Base-by-base conservation (phyloP, 2,888 invertebrate species). In the Ceramica pisi region DNA sequence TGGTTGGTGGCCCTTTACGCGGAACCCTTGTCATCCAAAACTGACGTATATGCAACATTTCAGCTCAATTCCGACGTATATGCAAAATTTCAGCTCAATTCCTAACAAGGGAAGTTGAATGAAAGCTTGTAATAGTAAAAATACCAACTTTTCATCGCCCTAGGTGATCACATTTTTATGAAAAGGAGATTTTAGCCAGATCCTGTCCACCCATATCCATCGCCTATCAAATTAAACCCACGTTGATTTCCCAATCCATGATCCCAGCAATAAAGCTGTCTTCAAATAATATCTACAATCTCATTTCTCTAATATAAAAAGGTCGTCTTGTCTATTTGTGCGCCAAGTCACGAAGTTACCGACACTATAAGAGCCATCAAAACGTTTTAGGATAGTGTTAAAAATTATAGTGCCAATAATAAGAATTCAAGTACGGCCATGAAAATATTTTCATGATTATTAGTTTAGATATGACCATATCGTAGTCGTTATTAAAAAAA, bases 401-500 rank as follows among this genome's bases (percentile, higher is more conserved):
- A 83, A 84, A 79, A 68, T 53, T 70, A 79, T 84, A 70, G 63
- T 48, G 51, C n/a, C 35, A 79, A 75, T 78, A 71, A 73, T 60
- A 61, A 41, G 35, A 44, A 31, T 65, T 62, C 23, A 44, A 64
- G 21, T 67, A 38, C 67, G 51, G 53, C 60, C 48, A 41, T 70
- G 61, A 56, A 67, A 12, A 70, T 69, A 64, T 72, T 68, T 70
- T 60, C 35, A 76, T 56, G 55, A 65, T 64, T 67, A 67, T 67
- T 64, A 26, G 50, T 61, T 7, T n/a, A 59, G 57, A 14, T 26
- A 48, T 62, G 19, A 38, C 55, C 16, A 9, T 38, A 31, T 41
- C 7, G 19, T 26, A 7, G 48, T n/a, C 14, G 7, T 31, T 60
- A 50, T 38, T 31, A 12, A 1, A 26, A 26, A 71, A 41, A 26